These are phyloP conservation scores for Ascidia mentula DNA, from an alignment of 23 tunicate species.

Conservation along the genomic window DNA sequence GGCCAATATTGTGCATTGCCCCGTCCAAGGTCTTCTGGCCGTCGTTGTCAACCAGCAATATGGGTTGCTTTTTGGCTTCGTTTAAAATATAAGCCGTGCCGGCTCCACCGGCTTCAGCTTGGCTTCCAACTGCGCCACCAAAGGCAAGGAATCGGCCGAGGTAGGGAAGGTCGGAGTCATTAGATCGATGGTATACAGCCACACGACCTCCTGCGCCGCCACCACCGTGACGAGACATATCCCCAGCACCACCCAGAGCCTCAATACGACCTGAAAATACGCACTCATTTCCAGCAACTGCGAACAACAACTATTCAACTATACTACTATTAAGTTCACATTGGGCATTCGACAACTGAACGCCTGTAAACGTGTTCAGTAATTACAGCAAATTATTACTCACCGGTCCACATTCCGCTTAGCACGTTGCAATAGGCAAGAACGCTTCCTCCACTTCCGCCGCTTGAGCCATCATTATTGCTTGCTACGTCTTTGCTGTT, in stretches of 20 bases:
- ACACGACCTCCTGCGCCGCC: constrained; percentile 34
- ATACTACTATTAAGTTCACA: not conserved
- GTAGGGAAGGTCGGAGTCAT: constrained; percentile 11
- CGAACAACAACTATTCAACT: not conserved
- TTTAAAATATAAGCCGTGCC: constrained; percentile 13
- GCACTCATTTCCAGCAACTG: no score
- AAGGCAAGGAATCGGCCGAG: constrained; percentile 18
- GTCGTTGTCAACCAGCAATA: constrained; percentile 23
- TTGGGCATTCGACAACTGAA: not conserved
- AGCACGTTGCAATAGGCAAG: constrained; percentile 17
- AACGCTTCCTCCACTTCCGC: constrained; percentile 36
- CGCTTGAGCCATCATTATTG: constrained; percentile 7
- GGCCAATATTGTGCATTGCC: constrained; percentile 28
- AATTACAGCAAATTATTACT: not conserved
- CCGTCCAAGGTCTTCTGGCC: constrained; percentile 1
- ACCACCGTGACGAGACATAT: constrained; percentile 20
- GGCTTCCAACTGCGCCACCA: constrained; percentile 25
- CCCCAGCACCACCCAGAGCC: constrained; percentile 29
- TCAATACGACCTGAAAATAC: constrained; percentile 5
- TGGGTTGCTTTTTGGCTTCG: constrained; percentile 4
- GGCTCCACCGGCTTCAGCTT: constrained; percentile 29
- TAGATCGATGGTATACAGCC: constrained; percentile 10
- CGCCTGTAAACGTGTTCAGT: not conserved
- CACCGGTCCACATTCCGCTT: constrained; percentile 23
- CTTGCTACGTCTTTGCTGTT: constrained; percentile 4